These are phyloP conservation scores for Phalacrocorax pelagicus DNA, from an alignment of 2,113 vertebrate genomes.

Conservation along the genomic window DNA sequence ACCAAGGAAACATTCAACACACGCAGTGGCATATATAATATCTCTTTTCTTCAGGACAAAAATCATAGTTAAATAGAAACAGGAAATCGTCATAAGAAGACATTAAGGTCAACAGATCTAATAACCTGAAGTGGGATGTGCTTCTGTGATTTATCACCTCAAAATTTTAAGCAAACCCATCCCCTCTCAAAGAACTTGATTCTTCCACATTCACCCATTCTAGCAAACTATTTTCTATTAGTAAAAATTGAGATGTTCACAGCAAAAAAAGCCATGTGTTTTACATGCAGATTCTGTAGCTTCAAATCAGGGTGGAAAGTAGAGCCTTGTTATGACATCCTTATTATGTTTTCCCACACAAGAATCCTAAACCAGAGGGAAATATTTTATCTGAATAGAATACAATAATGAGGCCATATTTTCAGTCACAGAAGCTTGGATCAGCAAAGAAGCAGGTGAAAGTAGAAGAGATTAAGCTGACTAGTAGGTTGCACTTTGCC, in stretches of 20 bases:
- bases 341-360: constrained; percentile 8
- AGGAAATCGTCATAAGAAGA: constrained; percentile 39
- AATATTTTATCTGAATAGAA: background rate
- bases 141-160: background rate
- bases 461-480: background rate
- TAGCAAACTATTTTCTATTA: constrained; percentile 41
- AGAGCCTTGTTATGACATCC: background rate
- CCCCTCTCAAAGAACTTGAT: background rate
- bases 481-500: background rate
- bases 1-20: constrained; percentile 69
- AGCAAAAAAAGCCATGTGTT: background rate
- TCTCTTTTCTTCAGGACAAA: constrained; percentile 68
- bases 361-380: background rate
- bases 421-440: background rate
- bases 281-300: background rate
- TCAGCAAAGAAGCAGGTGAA: background rate
- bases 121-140: constrained; percentile 41
- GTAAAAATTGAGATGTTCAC: background rate
- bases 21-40: constrained; percentile 69
- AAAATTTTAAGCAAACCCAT: constrained; percentile 26
- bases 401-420: background rate
- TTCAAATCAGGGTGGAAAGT: background rate
- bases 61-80: constrained; percentile 58
- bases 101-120: constrained; percentile 59
- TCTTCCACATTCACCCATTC: background rate